Base-by-base conservation (phyloP, 2,797 vertebrate species). In the Pangasius mekongensis region DNA sequence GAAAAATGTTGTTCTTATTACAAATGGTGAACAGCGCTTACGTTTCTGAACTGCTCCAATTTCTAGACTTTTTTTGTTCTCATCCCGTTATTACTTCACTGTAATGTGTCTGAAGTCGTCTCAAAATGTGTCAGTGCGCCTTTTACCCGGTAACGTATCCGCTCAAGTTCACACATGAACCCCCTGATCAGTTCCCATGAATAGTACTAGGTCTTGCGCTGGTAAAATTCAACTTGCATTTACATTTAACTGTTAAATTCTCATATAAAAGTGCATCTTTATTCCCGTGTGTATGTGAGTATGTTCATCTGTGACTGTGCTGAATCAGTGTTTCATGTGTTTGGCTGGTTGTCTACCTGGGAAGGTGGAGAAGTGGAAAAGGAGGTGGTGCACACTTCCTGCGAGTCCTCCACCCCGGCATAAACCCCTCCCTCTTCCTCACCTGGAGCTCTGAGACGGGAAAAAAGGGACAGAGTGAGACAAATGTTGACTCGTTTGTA, bases 301-400 rank as follows among this genome's bases (percentile, higher is more conserved):
- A 30, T 78, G 6, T 16, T 49, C 69, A n/a, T 52, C 7, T 58
- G 27, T 36, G 16, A 24, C 3, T 0, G n/a, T 78, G 76, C 20
- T 3, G 18, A 47, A n/a, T 14, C 24, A 76, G 56, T 43, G 33
- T 39, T 39, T 43, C 5, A 43, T 10, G 1, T 30, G 39, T 18
- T 58, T 43, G 20, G 64, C 5, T 43, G 52, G 20, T 64, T 24
- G 22, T 52, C 91, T 95, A 99, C 99, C 97, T 99, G 99, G 86
- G 98, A 98, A 66, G 98, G 98, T 90, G 99, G 99, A 27, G 98
- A 99, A 87, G 98, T 99, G 92, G 99, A 99, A 95, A 99, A 99
- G 81, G 98, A 99, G 10, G 98, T 99, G 91, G 98, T 97, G 92
- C 98, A 99, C 92, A 98, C 97, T 95, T 99, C 98, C 93, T 99